Evolutionary conservation across 2,888 invertebrate species (phyloP).

Genomic region (Pterostichus niger): DNA sequence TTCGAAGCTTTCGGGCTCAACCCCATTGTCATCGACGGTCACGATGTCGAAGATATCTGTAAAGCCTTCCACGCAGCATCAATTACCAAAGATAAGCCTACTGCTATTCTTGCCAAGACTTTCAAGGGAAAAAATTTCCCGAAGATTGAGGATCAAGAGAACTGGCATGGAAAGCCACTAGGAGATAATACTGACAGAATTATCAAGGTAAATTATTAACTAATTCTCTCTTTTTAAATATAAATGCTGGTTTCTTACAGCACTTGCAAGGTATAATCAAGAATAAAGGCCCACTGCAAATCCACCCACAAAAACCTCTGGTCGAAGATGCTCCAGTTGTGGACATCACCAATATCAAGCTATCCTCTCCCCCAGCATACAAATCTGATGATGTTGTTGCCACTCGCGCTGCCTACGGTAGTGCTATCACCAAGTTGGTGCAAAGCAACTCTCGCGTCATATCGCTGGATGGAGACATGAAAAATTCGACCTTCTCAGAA

Average conservation of each 20-base stretch:
- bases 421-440: constrained; percentile 93
- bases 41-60: constrained; percentile 93
- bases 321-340: constrained; percentile 85
- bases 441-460: constrained; percentile 89
- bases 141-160: constrained; percentile 94
- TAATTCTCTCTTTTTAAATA: constrained; percentile 23
- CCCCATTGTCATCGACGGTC: constrained; percentile 96
- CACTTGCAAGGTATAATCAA: constrained; percentile 84
- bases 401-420: constrained; percentile 96
- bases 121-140: constrained; percentile 95
- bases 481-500: constrained; percentile 98
- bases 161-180: constrained; percentile 99
- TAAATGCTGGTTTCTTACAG: constrained; percentile 73
- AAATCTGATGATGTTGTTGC: constrained; percentile 88
- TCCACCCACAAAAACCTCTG: constrained; percentile 83
- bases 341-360: constrained; percentile 84
- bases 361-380: constrained; percentile 91
- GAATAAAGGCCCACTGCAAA: constrained; percentile 82
- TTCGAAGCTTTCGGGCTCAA: constrained; percentile 95
- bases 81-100: constrained; percentile 88
- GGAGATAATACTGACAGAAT: constrained; percentile 89
- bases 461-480: constrained; percentile 98
- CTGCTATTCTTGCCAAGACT: constrained; percentile 97
- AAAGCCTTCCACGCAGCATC: constrained; percentile 93
- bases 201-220: constrained; percentile 76